Base-by-base conservation (phyloP, 2,797 vertebrate genomes). In the Cottoperca gobio region DNA sequence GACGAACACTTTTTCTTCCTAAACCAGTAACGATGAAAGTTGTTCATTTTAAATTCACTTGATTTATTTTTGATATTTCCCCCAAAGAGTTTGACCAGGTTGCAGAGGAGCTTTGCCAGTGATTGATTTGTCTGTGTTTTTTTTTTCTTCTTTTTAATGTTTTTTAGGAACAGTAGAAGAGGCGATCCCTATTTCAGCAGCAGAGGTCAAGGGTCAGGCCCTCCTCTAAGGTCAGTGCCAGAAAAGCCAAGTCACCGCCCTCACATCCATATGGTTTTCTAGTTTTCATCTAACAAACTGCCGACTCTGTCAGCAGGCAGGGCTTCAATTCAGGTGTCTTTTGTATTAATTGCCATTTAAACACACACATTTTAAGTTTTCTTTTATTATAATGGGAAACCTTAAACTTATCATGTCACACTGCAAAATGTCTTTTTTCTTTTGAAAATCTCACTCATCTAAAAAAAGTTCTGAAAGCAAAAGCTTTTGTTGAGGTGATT, bases 91-190 rank as follows among this genome's bases (percentile, higher is more conserved):
- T 65, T 2, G n/a, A n/a, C 8, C 8, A 66, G 17, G 24, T 12
- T 53, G n/a, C 17, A 31, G 40, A 53, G 3, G 28, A 63, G 14
- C n/a, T 16, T 21, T 58, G 9, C 3, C 7, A 35, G 8, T 17
- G 2, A 21, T 16, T 58, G 0, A 42, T 42, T 57, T 17, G 10
- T 37, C 7, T 55, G 13, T 40, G 1, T 24, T 37, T 49, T 21
- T 23, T 40, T 3, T 33, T n/a, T 35, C 16, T 43, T 58, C 49
- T 4, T 31, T 13, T n/a, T 16, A 3, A 21, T 71, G 3, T 76
- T 82, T 70, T 89, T 76, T 67, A 94, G 93, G 81, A 85, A 31
- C 46, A 82, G 68, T 49, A 49, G 79, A 63, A 75, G 86, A 84
- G 59, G 63, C 7, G 60, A 66, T 39, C 77, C 81, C 12, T 68